These are phyloP conservation scores for Solea senegalensis DNA, from an alignment of 2,113 vertebrate genomes.

Conservation along the genomic window DNA sequence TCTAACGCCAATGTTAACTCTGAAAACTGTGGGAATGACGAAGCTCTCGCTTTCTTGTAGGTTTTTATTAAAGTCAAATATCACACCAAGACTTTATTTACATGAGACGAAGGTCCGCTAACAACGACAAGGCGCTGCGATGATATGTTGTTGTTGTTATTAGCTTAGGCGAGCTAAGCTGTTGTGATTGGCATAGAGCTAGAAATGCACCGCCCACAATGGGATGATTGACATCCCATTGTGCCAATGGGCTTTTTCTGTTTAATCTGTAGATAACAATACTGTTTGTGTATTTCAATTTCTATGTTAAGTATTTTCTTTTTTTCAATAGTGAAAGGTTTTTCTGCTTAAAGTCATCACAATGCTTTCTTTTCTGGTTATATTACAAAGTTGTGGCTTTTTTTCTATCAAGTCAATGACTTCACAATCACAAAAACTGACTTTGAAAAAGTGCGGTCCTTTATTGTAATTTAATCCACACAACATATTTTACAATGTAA, in stretches of 20 bases:
- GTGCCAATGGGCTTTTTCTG: background rate
- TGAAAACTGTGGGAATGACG: background rate
- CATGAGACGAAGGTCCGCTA: rapidly evolving
- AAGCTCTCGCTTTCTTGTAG: background rate
- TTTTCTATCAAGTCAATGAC: no score
- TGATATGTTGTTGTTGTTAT: constrained; percentile 36
- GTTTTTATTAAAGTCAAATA: background rate
- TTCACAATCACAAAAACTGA: no score
- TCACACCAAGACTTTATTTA: background rate
- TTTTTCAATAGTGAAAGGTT: background rate
- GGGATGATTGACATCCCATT: background rate
- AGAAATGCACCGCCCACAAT: background rate
- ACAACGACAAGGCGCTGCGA: background rate
- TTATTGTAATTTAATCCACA: no score
- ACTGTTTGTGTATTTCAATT: no score
- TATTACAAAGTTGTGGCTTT: no score
- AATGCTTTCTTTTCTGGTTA: no score
- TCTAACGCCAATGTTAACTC: background rate
- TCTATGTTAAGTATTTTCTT: background rate
- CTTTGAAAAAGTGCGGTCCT: no score
- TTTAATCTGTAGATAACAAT: no score
- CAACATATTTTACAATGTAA: no score
- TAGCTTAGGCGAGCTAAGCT: constrained; percentile 18
- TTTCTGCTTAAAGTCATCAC: no score
- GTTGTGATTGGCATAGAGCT: constrained; percentile 30